Evolutionary conservation across 2,888 invertebrate species (phyloP).

Genomic region (Syrista parreyssii): DNA sequence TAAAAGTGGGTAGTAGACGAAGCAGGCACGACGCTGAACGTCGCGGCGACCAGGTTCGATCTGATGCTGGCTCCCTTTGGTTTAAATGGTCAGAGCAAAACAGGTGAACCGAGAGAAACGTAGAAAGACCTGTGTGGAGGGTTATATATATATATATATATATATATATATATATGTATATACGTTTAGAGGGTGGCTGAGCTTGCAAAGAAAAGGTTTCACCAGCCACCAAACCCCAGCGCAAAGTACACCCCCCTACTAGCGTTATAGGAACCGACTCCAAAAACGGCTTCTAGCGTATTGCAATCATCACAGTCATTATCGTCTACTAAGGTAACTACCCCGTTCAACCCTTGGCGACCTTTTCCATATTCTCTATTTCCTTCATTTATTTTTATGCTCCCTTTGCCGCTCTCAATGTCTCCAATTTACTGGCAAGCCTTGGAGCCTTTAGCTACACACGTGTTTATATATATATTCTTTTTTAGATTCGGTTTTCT

Average conservation of each 20-base stretch:
- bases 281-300: constrained; percentile 13
- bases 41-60: not conserved
- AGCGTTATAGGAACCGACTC: not conserved
- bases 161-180: not conserved
- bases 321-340: not conserved
- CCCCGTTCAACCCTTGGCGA: not conserved
- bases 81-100: constrained; percentile 8
- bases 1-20: not conserved
- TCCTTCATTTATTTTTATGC: not conserved
- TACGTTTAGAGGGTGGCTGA: constrained; percentile 14
- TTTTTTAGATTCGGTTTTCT: not conserved
- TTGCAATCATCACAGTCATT: constrained; percentile 20
- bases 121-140: not conserved
- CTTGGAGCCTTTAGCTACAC: not conserved
- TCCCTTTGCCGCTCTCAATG: not conserved
- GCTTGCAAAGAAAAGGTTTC: constrained; percentile 6
- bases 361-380: not conserved
- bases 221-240: not conserved
- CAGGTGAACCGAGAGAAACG: constrained; percentile 15
- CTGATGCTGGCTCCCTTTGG: not conserved
- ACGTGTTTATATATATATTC: not conserved
- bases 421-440: not conserved
- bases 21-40: not conserved
- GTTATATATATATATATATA: not conserved
- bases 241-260: not conserved